These are phyloP conservation scores for Brachionichthys hirsutus DNA, from an alignment of 2,113 vertebrate genomes.

Conservation along the genomic window DNA sequence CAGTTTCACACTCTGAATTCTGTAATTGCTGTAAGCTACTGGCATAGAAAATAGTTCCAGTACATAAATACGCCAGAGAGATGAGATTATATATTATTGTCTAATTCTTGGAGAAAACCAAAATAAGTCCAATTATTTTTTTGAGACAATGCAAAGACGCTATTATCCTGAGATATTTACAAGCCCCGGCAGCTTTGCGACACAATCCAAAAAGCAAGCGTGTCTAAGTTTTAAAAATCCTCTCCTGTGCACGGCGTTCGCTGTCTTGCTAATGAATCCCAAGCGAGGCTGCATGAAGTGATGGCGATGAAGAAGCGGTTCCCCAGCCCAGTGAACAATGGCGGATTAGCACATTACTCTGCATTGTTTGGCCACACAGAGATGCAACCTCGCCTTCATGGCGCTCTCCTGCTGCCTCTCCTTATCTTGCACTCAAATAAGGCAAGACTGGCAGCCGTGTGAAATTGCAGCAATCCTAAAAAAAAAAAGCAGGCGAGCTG, in stretches of 20 bases:
- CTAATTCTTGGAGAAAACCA: background rate
- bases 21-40: too few relatives aligned
- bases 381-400: background rate
- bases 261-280: background rate
- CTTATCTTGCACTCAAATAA: constrained; percentile 27
- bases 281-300: background rate
- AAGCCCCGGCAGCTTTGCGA: background rate
- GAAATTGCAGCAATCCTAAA: constrained; percentile 29
- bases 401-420: constrained; percentile 19
- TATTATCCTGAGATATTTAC: too few relatives aligned
- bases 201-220: background rate
- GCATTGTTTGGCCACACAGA: constrained; percentile 11
- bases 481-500: background rate
- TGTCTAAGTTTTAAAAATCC: too few relatives aligned
- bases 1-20: too few relatives aligned
- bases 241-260: background rate
- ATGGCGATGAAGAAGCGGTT: constrained; percentile 5
- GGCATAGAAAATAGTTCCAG: background rate
- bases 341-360: constrained; percentile 15
- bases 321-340: constrained; percentile 4
- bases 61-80: too few relatives aligned
- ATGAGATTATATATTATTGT: background rate
- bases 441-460: constrained; percentile 3
- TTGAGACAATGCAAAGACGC: too few relatives aligned
- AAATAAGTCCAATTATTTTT: too few relatives aligned